Base-by-base conservation (phyloP, 1,140 invertebrate species). In the Zaprionus inermis region DNA sequence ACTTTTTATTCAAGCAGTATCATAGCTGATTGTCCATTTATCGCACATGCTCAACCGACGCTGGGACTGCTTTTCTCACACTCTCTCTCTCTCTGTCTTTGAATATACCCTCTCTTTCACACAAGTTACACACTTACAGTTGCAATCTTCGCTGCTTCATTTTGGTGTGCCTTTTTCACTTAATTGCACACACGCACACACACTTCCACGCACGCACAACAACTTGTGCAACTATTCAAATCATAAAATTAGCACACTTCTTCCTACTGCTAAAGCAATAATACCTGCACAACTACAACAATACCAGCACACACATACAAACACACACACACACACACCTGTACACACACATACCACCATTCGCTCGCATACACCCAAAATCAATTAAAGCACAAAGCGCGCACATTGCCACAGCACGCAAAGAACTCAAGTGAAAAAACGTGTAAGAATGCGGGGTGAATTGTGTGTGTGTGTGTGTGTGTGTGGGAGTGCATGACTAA, bases 241-340 rank as follows among this genome's bases (percentile, higher is more conserved):
- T 83, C 81, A 84, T 83, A 76, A 83, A 83, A 83, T 83, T 83
- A 83, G 81, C 81, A 69, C 81, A 84, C 81, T 84, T 84, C 18
- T 18, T 20, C 11, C 22, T 49, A 49, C 44, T 20, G 18, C 44
- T 49, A 49, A 6, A n/a, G 3, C 58, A 38, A 38, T 7, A 32
- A 44, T 52, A 38, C 44, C 66, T 72, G 46, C 32, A 24, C 56
- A 68, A 60, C 70, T 60, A 49, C 20, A 20, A 22, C 44, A 20
- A 22, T 22, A 49, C 3, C 44, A 11, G 18, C 18, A 20, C 79
- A 60, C 79, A 68, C 79, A 78, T 79, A 82, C 81, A 72, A 60
- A 79, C 61, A 58, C 69, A 68, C 61, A 55, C 24, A 36, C 24
- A 64, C 36, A 51, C 51, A 46, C 22, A 22, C 38, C 32, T 28